Percentiles rank a stretch among this genome's conserved stretches.
Evolutionary conservation across 2,113 vertebrate species (phyloP).

Genomic region (Apistogramma diplotaenia): DNA sequence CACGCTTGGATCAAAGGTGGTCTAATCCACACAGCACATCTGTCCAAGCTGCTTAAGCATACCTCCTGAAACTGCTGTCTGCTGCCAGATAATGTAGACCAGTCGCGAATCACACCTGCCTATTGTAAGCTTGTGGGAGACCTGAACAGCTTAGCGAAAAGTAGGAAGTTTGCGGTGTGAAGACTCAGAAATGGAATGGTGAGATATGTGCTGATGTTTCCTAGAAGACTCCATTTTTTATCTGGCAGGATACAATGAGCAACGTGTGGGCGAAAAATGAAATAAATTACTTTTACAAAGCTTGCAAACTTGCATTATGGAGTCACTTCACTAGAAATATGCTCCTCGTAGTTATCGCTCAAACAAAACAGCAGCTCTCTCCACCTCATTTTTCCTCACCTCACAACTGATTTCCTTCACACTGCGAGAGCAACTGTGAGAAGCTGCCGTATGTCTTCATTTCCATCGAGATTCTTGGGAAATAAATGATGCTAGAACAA

Average conservation of each 20-base stretch:
- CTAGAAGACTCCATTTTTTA: conserved; percentile 27
- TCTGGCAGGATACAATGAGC: conserved; percentile 15
- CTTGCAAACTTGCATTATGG: not conserved
- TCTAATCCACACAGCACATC: conserved; percentile 49
- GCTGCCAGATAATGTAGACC: conserved; percentile 46
- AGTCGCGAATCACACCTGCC: conserved; percentile 39
- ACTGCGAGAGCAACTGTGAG: not conserved
- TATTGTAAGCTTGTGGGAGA: conserved; percentile 40
- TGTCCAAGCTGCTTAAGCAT: conserved; percentile 55
- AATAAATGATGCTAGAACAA: not conserved
- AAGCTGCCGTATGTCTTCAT: not conserved
- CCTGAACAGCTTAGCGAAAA: conserved; percentile 40
- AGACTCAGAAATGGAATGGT: conserved; percentile 13
- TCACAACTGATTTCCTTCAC: not conserved
- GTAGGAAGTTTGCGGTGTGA: conserved; percentile 11
- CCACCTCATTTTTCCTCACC: not conserved
- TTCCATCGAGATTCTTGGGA: not conserved
- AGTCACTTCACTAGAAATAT: conserved; percentile 2
- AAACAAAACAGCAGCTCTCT: not conserved
- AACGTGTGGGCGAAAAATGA: conserved; percentile 26
- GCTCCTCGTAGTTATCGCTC: not conserved
- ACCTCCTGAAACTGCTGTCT: conserved; percentile 31
- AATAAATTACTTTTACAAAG: conserved; percentile 3
- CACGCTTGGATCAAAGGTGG: conserved; percentile 43
- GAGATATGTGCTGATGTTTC: conserved; percentile 25